Percentiles rank a stretch among this genome's conserved stretches.
Conservation (phyloP, 30 jellyfish, hydroid and myxozoan species). For the Chrysaora quinquecirrha region DNA sequence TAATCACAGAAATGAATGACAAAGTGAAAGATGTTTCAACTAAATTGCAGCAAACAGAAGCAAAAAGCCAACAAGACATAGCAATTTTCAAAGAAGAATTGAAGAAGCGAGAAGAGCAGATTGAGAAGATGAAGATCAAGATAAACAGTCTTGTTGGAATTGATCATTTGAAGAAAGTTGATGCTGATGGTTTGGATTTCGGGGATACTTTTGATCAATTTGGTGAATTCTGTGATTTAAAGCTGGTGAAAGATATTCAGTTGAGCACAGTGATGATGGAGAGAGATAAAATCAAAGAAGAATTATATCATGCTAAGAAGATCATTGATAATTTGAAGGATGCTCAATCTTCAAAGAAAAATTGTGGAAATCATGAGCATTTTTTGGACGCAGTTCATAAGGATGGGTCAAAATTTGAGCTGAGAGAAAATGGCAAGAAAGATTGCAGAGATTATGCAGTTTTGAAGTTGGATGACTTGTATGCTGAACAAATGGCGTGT, state of each 20-base stretch:
- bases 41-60: neutral
- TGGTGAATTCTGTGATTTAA: neutral
- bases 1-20: neutral
- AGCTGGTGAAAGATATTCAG: neutral
- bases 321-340: neutral
- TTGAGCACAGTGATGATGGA: neutral
- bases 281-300: neutral
- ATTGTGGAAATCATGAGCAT: conserved; percentile 1
- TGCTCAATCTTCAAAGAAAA: neutral
- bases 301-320: neutral
- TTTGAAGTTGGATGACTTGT: conserved; percentile 35
- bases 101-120: neutral
- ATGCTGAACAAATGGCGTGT: conserved; percentile 40
- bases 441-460: conserved; percentile 7
- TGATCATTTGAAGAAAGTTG: neutral
- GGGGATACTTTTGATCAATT: neutral
- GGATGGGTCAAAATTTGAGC: neutral
- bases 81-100: conserved; percentile 8
- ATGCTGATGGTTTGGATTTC: neutral
- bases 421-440: neutral
- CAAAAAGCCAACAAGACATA: neutral
- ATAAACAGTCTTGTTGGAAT: neutral
- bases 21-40: neutral
- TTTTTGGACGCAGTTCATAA: neutral
- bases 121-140: conserved; percentile 10